Conservation (phyloP, 2,113 vertebrate genomes). For the Sphyrna mokarran region DNA sequence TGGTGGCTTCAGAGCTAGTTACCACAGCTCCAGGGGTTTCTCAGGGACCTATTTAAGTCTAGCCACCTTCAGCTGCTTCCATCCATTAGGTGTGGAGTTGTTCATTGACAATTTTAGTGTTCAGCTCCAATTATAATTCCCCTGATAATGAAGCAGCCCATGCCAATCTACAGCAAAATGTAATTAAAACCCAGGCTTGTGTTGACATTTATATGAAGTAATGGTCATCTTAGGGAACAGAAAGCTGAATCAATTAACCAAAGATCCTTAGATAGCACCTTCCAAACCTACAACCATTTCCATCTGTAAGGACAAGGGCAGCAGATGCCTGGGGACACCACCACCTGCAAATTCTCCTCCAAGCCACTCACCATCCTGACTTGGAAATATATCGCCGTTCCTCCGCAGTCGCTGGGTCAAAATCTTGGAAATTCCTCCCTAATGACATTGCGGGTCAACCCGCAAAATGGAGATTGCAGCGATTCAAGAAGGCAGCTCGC, state of each 20-base stretch:
- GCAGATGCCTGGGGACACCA: no score
- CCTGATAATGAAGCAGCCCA: background rate
- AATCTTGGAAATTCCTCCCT: no score
- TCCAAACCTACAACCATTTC: no score
- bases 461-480: no score
- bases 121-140: background rate
- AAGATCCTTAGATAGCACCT: no score
- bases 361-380: no score
- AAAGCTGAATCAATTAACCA: background rate
- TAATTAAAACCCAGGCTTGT: background rate
- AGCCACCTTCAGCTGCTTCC: background rate
- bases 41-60: background rate
- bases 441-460: no score
- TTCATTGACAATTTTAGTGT: background rate
- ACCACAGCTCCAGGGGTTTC: background rate
- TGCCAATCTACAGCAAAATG: background rate
- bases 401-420: no score
- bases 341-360: no score
- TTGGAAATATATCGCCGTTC: no score
- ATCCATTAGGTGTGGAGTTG: background rate
- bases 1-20: background rate
- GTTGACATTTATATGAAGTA: background rate
- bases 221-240: background rate
- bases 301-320: no score
- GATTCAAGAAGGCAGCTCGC: no score